These are phyloP conservation scores for Paramormyrops hopkinsi DNA, from an alignment of 2,797 vertebrate species.

Conservation along the genomic window DNA sequence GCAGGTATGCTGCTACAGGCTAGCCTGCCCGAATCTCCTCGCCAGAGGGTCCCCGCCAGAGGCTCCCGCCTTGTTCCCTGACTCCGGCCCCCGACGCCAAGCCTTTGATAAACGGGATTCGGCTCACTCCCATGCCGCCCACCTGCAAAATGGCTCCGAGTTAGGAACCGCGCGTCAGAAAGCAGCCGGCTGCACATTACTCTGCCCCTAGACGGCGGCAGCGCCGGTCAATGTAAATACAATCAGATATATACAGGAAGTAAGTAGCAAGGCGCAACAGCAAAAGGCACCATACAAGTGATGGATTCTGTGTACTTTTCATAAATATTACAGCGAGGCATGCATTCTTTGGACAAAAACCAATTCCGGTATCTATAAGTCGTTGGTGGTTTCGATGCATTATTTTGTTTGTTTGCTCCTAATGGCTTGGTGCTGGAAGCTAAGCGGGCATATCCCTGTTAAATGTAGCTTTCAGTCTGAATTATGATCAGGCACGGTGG, in stretches of 20 bases:
- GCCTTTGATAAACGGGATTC: slow-evolving; percentile 47
- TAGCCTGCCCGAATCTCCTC: background rate
- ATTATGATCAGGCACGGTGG: background rate
- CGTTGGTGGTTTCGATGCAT: background rate
- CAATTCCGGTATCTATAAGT: slow-evolving; percentile 4
- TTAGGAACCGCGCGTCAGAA: background rate
- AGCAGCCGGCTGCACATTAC: background rate
- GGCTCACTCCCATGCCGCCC: background rate
- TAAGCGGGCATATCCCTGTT: slow-evolving; percentile 7
- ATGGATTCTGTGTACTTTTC: background rate
- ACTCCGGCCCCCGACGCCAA: slow-evolving; percentile 18
- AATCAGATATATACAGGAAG: slow-evolving; percentile 10
- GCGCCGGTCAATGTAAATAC: slow-evolving; percentile 5
- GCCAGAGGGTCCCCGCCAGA: background rate
- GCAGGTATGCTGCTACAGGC: background rate
- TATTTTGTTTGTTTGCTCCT: slow-evolving; percentile 17
- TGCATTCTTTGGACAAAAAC: background rate
- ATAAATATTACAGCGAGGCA: slow-evolving; percentile 2
- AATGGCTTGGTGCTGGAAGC: background rate
- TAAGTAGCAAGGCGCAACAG: background rate
- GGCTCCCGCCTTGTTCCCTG: background rate
- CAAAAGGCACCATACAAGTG: background rate
- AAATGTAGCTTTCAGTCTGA: slow-evolving; percentile 22
- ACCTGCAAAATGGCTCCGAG: background rate
- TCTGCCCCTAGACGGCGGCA: background rate